Evolutionary conservation across 2,888 invertebrate species (phyloP), one percentile per base, ranked within the genome.

Genomic region (Thalpophila matura): DNA sequence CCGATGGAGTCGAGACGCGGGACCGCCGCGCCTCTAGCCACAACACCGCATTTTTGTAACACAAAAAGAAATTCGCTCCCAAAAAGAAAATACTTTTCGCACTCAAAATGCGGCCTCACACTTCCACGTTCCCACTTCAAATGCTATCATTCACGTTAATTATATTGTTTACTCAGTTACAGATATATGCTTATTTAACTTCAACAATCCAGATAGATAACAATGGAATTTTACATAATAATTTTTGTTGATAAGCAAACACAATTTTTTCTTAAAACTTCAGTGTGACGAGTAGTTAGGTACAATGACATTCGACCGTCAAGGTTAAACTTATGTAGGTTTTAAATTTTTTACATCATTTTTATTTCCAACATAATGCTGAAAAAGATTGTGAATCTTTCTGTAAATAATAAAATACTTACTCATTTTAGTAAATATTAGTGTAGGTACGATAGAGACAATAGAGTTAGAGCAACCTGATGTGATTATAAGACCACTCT

Each of bases 41-140:
- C 71, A 64, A 71, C 85, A 83, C 91, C 92, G 92, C 94, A 93
- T 94, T 92, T 93, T 93, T 84, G 42, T 69, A 78, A 76, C 76
- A 65, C 62, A 53, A 60, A 60, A 60, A 77, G 68, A 81, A 77
- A 79, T 54, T 73, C 72, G 69, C 71, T 79, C 53, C 61, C 59
- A 66, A 76, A 62, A 77, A 68, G 74, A 68, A 80, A 69, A 12
- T 35, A 53, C 42, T 37, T 73, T 72, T 64, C 27, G 40, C 65
- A 60, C 45, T 55, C 60, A 50, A 77, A 74, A 83, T 83, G 86
- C 90, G 91, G 88, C 89, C 80, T 80, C 74, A 74, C 88, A 74
- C 79, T 66, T 47, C 79, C 80, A 80, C 83, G 84, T 75, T 72
- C 50, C 70, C 79, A 74, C 81, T 77, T 83, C 78, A 83, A 92